Conservation (phyloP, 53 echinoderm and acorn worm genomes). For the Zoroaster sp. region DNA sequence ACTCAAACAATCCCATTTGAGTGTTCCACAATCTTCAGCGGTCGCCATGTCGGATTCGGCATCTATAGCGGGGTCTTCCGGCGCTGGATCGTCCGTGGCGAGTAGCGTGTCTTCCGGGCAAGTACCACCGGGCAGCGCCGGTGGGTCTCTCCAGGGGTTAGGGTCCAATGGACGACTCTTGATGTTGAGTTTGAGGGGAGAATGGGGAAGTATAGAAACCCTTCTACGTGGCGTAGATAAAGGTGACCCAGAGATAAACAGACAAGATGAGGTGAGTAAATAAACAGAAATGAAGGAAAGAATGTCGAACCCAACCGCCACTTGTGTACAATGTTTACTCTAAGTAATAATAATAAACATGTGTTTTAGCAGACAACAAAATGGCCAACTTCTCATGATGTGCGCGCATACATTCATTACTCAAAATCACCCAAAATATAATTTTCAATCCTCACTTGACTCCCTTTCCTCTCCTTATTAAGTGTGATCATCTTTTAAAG, state of each 20-base stretch:
- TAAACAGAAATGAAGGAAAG: no score
- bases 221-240: constrained; percentile 68
- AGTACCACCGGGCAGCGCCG: constrained; percentile 26
- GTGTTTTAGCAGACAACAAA: no score
- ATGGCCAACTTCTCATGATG: no score
- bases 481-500: no score
- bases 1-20: background rate
- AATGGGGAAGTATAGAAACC: constrained; percentile 85
- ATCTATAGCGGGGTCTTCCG: background rate
- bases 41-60: constrained; percentile 20
- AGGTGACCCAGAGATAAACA: constrained; percentile 80
- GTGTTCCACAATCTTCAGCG: background rate
- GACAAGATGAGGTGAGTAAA: constrained; percentile 24
- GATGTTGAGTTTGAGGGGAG: constrained; percentile 69
- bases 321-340: no score
- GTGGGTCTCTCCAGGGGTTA: constrained; percentile 2
- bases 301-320: no score
- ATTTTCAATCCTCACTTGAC: no score
- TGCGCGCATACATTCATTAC: no score
- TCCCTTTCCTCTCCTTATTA: no score
- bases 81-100: background rate
- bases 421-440: no score
- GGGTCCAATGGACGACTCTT: constrained; percentile 58
- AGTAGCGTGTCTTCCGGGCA: constrained; percentile 22
- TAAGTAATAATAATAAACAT: no score